Base-by-base conservation (phyloP, 2,888 invertebrate genomes). In the Platycnemis pennipes region DNA sequence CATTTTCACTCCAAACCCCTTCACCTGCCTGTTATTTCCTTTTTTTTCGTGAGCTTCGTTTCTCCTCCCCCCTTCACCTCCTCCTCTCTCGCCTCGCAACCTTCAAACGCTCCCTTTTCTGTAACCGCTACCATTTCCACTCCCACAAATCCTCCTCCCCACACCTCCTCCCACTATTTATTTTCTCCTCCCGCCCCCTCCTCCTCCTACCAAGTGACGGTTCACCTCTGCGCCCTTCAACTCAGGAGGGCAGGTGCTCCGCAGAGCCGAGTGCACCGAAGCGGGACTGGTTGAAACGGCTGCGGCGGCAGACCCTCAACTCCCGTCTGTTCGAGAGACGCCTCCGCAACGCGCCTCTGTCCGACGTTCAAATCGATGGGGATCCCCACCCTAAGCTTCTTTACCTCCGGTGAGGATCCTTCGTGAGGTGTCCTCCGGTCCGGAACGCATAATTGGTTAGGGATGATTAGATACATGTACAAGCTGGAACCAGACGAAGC, bases 71-170 rank as follows among this genome's bases (percentile, higher is more conserved):
- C 87, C n/a, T 77, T 0, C 26, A 77, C n/a, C n/a, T 77, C 42
- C 85, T 45, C 87, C 42, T 37, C 87, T n/a, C 3, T 13, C 87
- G 11, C 45, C 45, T 45, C 45, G 4, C 45, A 87, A n/a, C 45
- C n/a, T 87, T 87, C 87, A 45, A 44, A 45, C 45, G 44, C 44
- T 11, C 22, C 87, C 87, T 45, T 44, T 4, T n/a, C 26, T 85
- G 42, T 45, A 87, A 45, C 87, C 45, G 87, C 87, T 26, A n/a
- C 87, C 87, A 87, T n/a, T 45, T 22, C 45, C n/a, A 22, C 87
- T 45, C 26, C 87, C 87, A 26, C 44, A 5, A 22, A 3, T n/a
- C 87, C 22, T 87, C 87, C 87, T 7, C 87, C 85, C 1, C 44
- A 7, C 42, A 11, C 44, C 2, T 0, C 85, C 63, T 11, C 77